Conservation (phyloP, 1,140 invertebrate genomes). For the Drosophila novamexicana region DNA sequence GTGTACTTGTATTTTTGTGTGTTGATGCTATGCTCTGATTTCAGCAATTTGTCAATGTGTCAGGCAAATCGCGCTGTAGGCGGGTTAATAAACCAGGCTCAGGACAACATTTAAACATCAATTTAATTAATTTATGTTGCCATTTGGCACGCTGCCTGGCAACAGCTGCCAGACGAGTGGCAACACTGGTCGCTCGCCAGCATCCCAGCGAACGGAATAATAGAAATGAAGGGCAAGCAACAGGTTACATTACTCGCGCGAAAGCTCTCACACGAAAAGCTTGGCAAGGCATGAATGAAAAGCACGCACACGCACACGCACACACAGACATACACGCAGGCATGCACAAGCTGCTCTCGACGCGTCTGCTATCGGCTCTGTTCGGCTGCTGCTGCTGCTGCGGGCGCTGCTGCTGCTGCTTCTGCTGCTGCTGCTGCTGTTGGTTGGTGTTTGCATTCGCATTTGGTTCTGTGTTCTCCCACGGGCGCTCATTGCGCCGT, state of each 20-base stretch:
- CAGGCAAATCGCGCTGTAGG: slow-evolving; percentile 32
- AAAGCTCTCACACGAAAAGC: slow-evolving; percentile 52
- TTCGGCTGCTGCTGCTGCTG: slow-evolving; percentile 35
- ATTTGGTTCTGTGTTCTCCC: slow-evolving; percentile 33
- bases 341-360: slow-evolving; percentile 7
- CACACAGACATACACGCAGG: slow-evolving; percentile 13
- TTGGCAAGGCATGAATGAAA: slow-evolving; percentile 71
- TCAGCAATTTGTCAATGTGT: slow-evolving; percentile 75
- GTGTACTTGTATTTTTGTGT: neutral
- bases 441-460: slow-evolving; percentile 48
- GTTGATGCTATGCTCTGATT: slow-evolving; percentile 8
- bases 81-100: slow-evolving; percentile 52
- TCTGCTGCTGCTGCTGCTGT: slow-evolving; percentile 33
- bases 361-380: slow-evolving; percentile 29
- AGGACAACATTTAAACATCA: slow-evolving; percentile 60
- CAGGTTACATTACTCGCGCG: slow-evolving; percentile 53
- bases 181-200: slow-evolving; percentile 52
- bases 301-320: slow-evolving; percentile 34
- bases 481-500: slow-evolving; percentile 70
- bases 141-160: slow-evolving; percentile 50
- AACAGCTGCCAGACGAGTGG: slow-evolving; percentile 49
- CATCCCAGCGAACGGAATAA: slow-evolving; percentile 21
- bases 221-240: slow-evolving; percentile 36
- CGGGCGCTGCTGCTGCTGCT: slow-evolving; percentile 26
- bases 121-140: slow-evolving; percentile 80